Evolutionary conservation across 1,140 invertebrate species (phyloP).

Genomic region (Orius insidiosus): DNA sequence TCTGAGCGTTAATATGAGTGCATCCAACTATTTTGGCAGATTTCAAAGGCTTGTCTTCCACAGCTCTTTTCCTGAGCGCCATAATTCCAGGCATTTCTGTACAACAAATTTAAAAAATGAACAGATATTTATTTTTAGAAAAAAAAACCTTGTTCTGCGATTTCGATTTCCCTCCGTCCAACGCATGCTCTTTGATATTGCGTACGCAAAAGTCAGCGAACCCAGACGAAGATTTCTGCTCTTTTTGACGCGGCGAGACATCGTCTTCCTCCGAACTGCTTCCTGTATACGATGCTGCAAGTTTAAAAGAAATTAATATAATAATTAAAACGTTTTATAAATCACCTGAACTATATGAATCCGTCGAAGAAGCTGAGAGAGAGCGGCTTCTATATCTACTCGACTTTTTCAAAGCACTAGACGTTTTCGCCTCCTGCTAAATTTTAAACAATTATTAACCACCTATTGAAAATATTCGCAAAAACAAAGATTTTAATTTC

Average conservation of each 20-base stretch:
- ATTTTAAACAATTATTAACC: neutral
- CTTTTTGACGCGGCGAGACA: slow-evolving; percentile 70
- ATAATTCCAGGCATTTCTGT: slow-evolving; percentile 94
- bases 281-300: slow-evolving; percentile 70
- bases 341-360: slow-evolving; percentile 61
- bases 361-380: slow-evolving; percentile 80
- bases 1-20: slow-evolving; percentile 96
- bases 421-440: slow-evolving; percentile 34
- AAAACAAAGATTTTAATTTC: no score
- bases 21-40: slow-evolving; percentile 94
- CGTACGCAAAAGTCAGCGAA: slow-evolving; percentile 79
- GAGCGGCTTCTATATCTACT: slow-evolving; percentile 73
- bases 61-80: slow-evolving; percentile 74
- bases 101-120: slow-evolving; percentile 18
- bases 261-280: slow-evolving; percentile 74
- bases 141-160: slow-evolving; percentile 95
- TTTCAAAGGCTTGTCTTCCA: slow-evolving; percentile 83
- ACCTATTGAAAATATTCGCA: no score
- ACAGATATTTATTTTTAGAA: slow-evolving; percentile 12
- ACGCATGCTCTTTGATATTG: slow-evolving; percentile 80
- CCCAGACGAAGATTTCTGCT: slow-evolving; percentile 57
- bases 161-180: slow-evolving; percentile 93
- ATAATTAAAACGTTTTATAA: neutral
- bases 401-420: slow-evolving; percentile 64
- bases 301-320: neutral